Evolutionary conservation across 2,888 invertebrate genomes (phyloP).

Genomic region (Caenorhabditis afra): DNA sequence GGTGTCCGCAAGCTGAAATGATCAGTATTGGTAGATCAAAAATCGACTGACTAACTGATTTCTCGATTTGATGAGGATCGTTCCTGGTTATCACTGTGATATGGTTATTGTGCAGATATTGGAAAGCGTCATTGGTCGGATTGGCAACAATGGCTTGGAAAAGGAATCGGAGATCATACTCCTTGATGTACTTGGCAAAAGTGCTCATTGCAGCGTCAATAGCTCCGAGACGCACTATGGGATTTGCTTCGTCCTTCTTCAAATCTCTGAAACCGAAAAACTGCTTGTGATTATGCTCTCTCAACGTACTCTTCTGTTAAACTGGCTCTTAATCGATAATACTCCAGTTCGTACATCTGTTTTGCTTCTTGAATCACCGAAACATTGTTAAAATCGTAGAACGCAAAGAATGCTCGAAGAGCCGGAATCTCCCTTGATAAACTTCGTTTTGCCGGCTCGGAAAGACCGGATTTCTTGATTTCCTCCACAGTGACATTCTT

Average conservation of each 20-base stretch:
- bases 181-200: constrained; percentile 10
- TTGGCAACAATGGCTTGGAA: constrained; percentile 55
- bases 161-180: constrained; percentile 38
- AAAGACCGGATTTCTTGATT: constrained; percentile 17
- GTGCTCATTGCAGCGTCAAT: constrained; percentile 35
- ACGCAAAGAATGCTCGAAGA: constrained; percentile 37
- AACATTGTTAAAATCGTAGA: constrained; percentile 52
- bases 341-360: constrained; percentile 36
- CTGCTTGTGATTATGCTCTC: no score
- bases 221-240: constrained; percentile 34
- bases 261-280: constrained; percentile 16
- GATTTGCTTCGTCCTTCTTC: constrained; percentile 14
- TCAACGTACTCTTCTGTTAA: not conserved
- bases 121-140: constrained; percentile 49
- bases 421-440: constrained; percentile 11
- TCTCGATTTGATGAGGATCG: constrained; percentile 46
- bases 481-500: constrained; percentile 31
- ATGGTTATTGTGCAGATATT: constrained; percentile 46
- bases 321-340: constrained; percentile 36
- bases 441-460: not conserved
- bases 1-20: constrained; percentile 49
- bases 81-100: constrained; percentile 49
- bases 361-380: constrained; percentile 26
- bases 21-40: no score
- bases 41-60: constrained; percentile 47